These are phyloP conservation scores for Ectemnius lituratus DNA, from an alignment of 2,888 invertebrate species.

Conservation along the genomic window DNA sequence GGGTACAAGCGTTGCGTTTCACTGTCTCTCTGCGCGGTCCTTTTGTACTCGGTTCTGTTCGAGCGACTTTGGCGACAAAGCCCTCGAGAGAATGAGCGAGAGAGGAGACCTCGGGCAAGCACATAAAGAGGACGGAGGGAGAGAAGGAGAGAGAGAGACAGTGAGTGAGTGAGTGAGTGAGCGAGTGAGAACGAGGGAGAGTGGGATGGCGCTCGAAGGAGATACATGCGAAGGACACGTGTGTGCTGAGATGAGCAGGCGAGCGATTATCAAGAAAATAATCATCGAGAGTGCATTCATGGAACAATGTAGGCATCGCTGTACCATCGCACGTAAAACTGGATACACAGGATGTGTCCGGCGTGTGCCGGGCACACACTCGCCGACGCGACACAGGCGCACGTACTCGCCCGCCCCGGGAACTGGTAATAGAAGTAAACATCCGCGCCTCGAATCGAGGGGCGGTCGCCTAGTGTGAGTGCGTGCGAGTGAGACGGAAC, in stretches of 20 bases:
- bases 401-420: conserved; percentile 5
- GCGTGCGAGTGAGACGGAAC: no score
- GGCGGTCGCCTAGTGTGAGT: no score
- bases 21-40: no score
- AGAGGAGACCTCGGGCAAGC: no score
- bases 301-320: no score
- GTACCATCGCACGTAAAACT: no score
- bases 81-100: not conserved
- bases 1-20: no score
- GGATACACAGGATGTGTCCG: no score
- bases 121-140: no score
- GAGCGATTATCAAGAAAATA: conserved; percentile 6
- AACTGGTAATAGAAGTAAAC: no score
- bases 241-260: not conserved
- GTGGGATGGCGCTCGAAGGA: not conserved
- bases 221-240: no score
- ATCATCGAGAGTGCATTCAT: conserved; percentile 4
- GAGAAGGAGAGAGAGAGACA: not conserved
- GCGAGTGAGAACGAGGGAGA: not conserved
- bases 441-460: no score
- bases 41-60: not conserved
- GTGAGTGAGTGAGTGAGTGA: not conserved
- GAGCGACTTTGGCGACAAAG: not conserved
- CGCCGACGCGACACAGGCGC: not conserved
- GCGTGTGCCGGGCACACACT: not conserved